Evolutionary conservation across 2,113 vertebrate species (phyloP), one percentile per base, ranked within the genome.

Genomic region (Pelobates fuscus): DNA sequence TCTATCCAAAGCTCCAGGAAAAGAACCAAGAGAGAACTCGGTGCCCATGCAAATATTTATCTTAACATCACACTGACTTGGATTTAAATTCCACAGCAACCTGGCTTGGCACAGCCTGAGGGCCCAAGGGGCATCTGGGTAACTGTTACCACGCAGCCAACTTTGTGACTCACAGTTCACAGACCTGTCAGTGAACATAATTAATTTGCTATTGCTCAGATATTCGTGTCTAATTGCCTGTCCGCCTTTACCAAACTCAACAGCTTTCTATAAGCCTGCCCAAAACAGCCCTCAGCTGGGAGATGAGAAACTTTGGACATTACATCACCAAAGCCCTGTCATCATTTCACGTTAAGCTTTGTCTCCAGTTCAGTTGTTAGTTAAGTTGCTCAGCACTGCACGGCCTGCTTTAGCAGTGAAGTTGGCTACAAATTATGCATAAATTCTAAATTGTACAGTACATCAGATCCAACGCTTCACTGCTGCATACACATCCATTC

Each of bases 161-260:
- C 41, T 77, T 27, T 52, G 37, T 67, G 72, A 67, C 63, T 67
- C 73, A 75, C 37, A 52, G 57, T 67, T 66, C 71, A 46, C 63
- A 59, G 29, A 52, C 52, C 32, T 75, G 71, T 75, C 71, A 67
- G 52, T 67, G 46, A 66, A 26, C n/a, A 23, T 68, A 61, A 77
- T 77, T 77, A 68, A 77, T 77, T 61, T 68, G 55, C 73, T 83
- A 82, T 84, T 78, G 84, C 81, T 84, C 81, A 82, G 82, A 82
- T 84, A 86, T 87, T 86, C 82, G 77, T 77, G 74, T 84, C 78
- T 88, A 87, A 87, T 87, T 86, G 82, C 85, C 81, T 89, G 85
- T 84, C 83, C 86, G 82, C 80, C 79, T 85, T 83, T 85, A 82
- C 84, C 80, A 46, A 71, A 79, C 73, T 82, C 86, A 66, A 55